Evolutionary conservation across 2,888 invertebrate species (phyloP).

Genomic region (Schizotus pectinicornis): DNA sequence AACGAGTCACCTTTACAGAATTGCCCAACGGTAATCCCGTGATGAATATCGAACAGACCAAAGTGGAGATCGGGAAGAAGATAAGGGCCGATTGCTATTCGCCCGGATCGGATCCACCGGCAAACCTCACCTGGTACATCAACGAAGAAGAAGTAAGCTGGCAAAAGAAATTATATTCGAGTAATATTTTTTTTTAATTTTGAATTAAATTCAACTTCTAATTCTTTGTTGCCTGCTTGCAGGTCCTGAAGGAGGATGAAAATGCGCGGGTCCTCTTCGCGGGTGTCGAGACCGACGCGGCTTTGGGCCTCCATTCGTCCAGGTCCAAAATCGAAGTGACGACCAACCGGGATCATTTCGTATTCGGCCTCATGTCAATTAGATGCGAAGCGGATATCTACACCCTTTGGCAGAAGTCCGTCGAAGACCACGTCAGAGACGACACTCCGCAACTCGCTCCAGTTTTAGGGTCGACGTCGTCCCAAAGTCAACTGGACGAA

Average conservation of each 20-base stretch:
- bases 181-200: background rate
- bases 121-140: conserved; percentile 60
- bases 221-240: conserved; percentile 5
- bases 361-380: conserved; percentile 47
- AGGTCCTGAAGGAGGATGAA: conserved; percentile 45
- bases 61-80: conserved; percentile 58
- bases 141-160: conserved; percentile 56
- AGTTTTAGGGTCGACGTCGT: conserved; percentile 55
- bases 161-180: too few relatives aligned
- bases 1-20: conserved; percentile 47
- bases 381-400: conserved; percentile 51
- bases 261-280: conserved; percentile 43
- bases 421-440: conserved; percentile 48
- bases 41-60: conserved; percentile 55
- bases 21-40: conserved; percentile 54
- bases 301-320: conserved; percentile 44
- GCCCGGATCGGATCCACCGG: conserved; percentile 55
- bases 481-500: conserved; percentile 52
- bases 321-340: conserved; percentile 50
- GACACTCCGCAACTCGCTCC: conserved; percentile 52
- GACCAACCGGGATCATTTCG: conserved; percentile 48
- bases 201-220: too few relatives aligned
- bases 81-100: conserved; percentile 58
- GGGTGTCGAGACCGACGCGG: conserved; percentile 40
- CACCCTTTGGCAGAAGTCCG: conserved; percentile 47